These are phyloP conservation scores for Palythoa grandis DNA, from an alignment of 92 coral and sea anemone species.

Conservation along the genomic window DNA sequence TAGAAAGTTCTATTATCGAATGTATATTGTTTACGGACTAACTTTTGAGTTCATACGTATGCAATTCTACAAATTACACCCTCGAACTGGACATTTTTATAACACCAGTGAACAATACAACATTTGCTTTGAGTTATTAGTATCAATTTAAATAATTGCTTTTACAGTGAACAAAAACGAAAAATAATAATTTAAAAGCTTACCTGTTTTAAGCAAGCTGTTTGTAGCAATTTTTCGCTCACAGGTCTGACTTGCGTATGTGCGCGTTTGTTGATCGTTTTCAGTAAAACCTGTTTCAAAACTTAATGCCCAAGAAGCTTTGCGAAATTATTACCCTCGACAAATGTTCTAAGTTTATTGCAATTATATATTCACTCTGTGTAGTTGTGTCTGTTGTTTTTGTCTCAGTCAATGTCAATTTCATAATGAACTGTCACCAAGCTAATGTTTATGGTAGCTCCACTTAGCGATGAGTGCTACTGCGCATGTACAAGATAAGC, in stretches of 20 bases:
- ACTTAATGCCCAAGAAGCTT: background rate
- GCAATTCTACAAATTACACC: background rate
- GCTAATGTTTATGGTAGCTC: background rate
- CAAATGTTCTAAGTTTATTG: constrained; percentile 6
- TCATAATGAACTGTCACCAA: constrained; percentile 8
- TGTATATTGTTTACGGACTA: background rate
- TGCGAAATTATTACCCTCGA: constrained; percentile 1
- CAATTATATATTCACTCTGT: constrained; percentile 23
- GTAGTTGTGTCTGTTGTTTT: background rate
- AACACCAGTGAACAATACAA: background rate
- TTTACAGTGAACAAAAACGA: background rate
- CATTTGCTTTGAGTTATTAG: background rate
- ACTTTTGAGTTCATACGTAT: background rate
- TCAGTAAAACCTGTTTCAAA: background rate
- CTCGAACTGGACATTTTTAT: background rate
- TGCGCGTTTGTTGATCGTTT: background rate
- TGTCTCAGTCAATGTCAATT: constrained; percentile 14
- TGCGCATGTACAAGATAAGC: constrained; percentile 27
- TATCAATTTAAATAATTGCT: constrained; percentile 23
- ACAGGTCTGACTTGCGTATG: background rate
- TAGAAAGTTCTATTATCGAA: background rate
- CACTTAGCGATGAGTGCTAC: background rate
- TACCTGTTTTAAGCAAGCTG: constrained; percentile 6
- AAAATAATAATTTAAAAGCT: background rate
- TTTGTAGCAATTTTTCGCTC: background rate